These are phyloP conservation scores for Leuciscus idus DNA, from an alignment of 2,113 vertebrate species.

Conservation along the genomic window DNA sequence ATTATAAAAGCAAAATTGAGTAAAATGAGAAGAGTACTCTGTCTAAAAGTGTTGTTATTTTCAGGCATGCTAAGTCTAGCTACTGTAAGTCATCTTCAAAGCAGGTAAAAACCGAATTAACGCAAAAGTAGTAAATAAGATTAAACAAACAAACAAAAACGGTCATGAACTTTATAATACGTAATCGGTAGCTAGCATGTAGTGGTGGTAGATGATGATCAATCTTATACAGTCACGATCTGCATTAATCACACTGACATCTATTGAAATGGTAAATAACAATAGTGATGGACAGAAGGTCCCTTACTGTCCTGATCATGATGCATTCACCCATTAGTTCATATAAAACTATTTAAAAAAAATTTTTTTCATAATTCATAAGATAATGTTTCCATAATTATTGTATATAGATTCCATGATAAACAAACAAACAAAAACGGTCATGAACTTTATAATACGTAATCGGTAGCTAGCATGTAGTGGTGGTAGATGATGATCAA, in stretches of 20 bases:
- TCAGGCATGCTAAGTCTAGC: background rate
- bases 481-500: no score
- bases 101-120: background rate
- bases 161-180: background rate
- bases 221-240: background rate
- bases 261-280: background rate
- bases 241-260: background rate
- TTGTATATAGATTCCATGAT: background rate
- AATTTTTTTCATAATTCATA: no score
- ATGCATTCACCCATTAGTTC: constrained; percentile 30
- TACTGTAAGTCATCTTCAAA: background rate
- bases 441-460: no score
- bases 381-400: no score
- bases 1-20: background rate
- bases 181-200: background rate
- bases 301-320: background rate
- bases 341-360: background rate
- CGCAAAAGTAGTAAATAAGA: background rate
- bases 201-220: constrained; percentile 6
- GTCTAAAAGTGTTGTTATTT: background rate
- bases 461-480: no score
- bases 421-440: background rate
- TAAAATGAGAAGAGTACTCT: background rate
- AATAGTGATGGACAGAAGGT: background rate
- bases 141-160: background rate